Evolutionary conservation across 2,888 invertebrate species (phyloP), one percentile per base, ranked within the genome.

Genomic region (Caenorhabditis sp.): DNA sequence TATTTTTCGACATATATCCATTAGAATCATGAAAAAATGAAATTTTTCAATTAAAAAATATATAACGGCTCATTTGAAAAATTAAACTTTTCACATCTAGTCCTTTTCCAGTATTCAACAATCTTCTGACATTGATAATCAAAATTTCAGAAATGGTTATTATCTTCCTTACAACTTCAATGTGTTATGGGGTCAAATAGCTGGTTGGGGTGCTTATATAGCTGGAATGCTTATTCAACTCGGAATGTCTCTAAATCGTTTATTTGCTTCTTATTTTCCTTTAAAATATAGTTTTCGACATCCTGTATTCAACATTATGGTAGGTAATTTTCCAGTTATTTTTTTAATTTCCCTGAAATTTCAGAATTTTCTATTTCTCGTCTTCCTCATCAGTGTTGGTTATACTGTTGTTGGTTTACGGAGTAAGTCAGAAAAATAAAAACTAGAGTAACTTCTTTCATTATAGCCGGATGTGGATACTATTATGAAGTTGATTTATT

Each of bases 381-480:
- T 66, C 31, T 43, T 54, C 5, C 10, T 59, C 1, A 21, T 59
- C 4, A 54, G 59, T 23, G 17, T 57, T 3, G 21, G 56, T 8
- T 63, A 58, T 21, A 69, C 64, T 20, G 25, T 50, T 14, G 62
- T 63, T 54, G 70, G 70, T 17, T 60, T 70, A 36, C 59, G 61
- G 36, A 57, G 60, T 69, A 49, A 26, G 12, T 8, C 12, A 25
- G 20, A 58, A 26, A 5, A n/a, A n/a, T n/a, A n/a, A n/a, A n/a
- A n/a, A n/a, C n/a, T n/a, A n/a, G n/a, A n/a, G n/a, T n/a, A n/a
- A 27, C 56, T 69, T 53, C 66, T n/a, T n/a, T n/a, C n/a, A n/a
- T n/a, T n/a, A n/a, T n/a, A 70, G 63, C 63, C 54, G 69, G 67
- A 43, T 73, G 73, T 43, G 61, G 62, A 43, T 73, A 73, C 49